Evolutionary conservation across 2,888 invertebrate genomes (phyloP).

Genomic region (Chymomyza fuscimana): DNA sequence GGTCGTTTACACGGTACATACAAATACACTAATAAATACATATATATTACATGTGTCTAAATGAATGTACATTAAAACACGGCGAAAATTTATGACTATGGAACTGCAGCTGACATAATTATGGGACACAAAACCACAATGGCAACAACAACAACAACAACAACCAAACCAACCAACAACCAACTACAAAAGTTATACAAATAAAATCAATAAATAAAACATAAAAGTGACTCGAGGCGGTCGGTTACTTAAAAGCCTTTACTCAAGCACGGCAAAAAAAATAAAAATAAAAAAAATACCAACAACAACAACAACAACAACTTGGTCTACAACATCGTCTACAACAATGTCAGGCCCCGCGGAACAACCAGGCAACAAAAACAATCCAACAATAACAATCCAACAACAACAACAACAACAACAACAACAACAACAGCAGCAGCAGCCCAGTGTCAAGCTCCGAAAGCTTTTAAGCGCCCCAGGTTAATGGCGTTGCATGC

Average conservation of each 20-base stretch:
- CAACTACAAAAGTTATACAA: constrained; percentile 40
- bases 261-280: constrained; percentile 11
- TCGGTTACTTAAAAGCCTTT: constrained; percentile 59
- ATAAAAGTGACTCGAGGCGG: constrained; percentile 58
- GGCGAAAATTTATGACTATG: constrained; percentile 69
- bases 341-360: not conserved
- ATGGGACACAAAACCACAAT: constrained; percentile 64
- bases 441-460: not conserved
- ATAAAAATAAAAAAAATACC: not conserved
- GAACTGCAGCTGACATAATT: constrained; percentile 70
- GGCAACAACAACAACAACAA: constrained; percentile 26
- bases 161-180: constrained; percentile 8
- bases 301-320: constrained; percentile 18
- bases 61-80: constrained; percentile 44
- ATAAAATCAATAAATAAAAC: constrained; percentile 70
- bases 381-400: not conserved
- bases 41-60: constrained; percentile 13
- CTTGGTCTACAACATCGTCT: not conserved
- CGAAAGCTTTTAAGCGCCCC: constrained; percentile 36
- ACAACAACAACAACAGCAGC: not conserved
- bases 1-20: not conserved
- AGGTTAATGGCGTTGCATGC: constrained; percentile 44
- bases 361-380: not conserved
- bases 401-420: not conserved
- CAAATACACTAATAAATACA: not conserved